Evolutionary conservation across 2,888 invertebrate genomes (phyloP).

Genomic region (Eristalinus aeneus): DNA sequence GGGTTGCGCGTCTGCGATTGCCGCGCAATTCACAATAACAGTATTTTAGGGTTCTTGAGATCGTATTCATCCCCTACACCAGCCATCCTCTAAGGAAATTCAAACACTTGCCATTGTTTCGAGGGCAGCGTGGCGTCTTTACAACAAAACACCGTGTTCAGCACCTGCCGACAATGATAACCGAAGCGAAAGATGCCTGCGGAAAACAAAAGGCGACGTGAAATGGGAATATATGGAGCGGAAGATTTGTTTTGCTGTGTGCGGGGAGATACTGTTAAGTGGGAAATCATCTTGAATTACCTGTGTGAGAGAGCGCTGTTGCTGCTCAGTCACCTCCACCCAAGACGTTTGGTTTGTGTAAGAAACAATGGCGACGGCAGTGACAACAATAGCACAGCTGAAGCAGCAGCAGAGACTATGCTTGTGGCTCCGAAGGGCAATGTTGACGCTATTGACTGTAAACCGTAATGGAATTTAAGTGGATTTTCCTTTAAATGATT

Average conservation of each 20-base stretch:
- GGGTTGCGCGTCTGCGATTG: constrained; percentile 24
- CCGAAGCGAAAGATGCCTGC: constrained; percentile 15
- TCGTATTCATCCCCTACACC: not conserved
- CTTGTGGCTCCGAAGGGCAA: not conserved
- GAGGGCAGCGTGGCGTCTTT: constrained; percentile 14
- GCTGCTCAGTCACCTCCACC: constrained; percentile 30
- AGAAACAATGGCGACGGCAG: no score
- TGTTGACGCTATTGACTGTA: not conserved
- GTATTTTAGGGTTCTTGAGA: constrained; percentile 6
- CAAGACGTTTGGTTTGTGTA: not conserved
- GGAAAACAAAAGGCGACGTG: not conserved
- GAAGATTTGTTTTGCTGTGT: constrained; percentile 63
- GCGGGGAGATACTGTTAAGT: constrained; percentile 42
- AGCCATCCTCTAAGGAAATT: not conserved
- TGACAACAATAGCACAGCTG: no score
- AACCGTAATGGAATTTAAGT: constrained; percentile 60
- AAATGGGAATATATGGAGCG: constrained; percentile 56
- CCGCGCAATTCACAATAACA: constrained; percentile 32
- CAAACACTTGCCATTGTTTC: constrained; percentile 37
- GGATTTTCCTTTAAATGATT: constrained; percentile 55
- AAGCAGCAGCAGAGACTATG: not conserved
- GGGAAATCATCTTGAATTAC: constrained; percentile 67
- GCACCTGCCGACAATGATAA: constrained; percentile 49
- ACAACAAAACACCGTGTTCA: not conserved
- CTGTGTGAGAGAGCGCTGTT: not conserved